Evolutionary conservation across 2,797 vertebrate genomes (phyloP).

Genomic region (Premnoplex brunnescens): DNA sequence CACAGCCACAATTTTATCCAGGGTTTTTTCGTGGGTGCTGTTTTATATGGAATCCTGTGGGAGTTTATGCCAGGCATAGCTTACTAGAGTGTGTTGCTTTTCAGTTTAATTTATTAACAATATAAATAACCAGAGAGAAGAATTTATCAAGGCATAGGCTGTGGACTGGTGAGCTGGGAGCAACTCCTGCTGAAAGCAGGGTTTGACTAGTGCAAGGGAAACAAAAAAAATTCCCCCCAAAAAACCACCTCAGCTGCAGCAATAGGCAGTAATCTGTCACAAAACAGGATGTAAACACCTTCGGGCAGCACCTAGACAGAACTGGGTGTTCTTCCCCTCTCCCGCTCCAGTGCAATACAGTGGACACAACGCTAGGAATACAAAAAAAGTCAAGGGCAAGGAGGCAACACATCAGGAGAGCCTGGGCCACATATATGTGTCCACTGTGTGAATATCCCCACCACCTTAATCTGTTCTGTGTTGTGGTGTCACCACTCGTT

Average conservation of each 20-base stretch:
- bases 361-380: too few species aligned
- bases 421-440: too few species aligned
- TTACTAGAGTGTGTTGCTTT: not conserved
- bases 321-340: not conserved
- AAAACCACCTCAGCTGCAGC: not conserved
- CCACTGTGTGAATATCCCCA: accelerated
- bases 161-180: not conserved
- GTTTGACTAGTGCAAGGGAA: not conserved
- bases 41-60: not conserved
- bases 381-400: not conserved
- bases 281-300: not conserved
- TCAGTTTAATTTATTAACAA: not conserved
- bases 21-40: accelerated
- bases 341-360: not conserved
- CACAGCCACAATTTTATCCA: not conserved
- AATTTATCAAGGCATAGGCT: not conserved
- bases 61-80: not conserved
- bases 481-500: not conserved
- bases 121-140: not conserved
- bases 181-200: not conserved
- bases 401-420: not conserved
- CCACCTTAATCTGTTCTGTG: not conserved
- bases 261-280: not conserved
- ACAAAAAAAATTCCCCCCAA: not conserved
- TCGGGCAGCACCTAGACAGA: not conserved